Evolutionary conservation across 1,140 invertebrate species (phyloP).

Genomic region (Drusus annulatus): DNA sequence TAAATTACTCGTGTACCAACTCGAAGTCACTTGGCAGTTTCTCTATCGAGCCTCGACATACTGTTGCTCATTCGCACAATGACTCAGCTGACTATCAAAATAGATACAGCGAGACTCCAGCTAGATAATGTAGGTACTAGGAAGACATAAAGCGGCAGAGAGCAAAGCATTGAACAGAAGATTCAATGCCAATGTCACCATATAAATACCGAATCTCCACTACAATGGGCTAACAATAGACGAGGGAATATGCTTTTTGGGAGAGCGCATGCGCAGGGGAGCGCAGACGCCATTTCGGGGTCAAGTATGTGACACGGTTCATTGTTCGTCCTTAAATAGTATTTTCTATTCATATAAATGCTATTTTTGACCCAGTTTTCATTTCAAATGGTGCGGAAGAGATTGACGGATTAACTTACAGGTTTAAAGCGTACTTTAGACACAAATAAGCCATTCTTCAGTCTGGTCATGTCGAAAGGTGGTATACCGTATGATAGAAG

Average conservation of each 20-base stretch:
- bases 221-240: constrained; percentile 39
- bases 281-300: constrained; percentile 30
- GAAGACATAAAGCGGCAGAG: constrained; percentile 36
- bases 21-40: no score
- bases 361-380: neutral
- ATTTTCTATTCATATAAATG: neutral
- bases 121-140: constrained; percentile 12
- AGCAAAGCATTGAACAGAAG: constrained; percentile 43
- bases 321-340: constrained; percentile 21
- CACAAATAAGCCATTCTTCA: no score
- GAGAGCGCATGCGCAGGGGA: neutral
- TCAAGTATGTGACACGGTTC: constrained; percentile 40
- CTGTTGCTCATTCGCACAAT: constrained; percentile 7
- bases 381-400: neutral
- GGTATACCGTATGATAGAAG: no score
- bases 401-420: neutral
- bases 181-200: constrained; percentile 47
- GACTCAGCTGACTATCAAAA: constrained; percentile 38
- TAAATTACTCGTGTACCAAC: no score
- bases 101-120: neutral
- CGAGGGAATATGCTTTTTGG: constrained; percentile 8
- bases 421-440: no score
- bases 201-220: constrained; percentile 37
- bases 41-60: no score
- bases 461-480: no score